phyloP scores from a whole-genome alignment of 92 coral and sea anemone genomes.

The Galaxea fascicularis region DNA sequence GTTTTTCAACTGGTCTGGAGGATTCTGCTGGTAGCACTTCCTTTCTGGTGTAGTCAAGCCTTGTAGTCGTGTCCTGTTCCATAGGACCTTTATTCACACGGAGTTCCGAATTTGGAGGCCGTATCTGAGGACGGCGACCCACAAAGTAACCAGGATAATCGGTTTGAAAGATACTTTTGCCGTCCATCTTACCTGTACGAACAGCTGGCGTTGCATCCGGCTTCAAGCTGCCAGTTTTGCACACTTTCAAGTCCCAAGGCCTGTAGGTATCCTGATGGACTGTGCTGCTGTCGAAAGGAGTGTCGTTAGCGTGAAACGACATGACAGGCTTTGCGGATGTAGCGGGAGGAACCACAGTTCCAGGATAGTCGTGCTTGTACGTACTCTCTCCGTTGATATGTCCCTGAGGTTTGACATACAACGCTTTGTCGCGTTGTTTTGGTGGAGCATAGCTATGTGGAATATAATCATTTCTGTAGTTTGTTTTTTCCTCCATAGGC shows the following conservation, averaged over 20 bases:
- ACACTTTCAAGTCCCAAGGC: conserved; percentile 89
- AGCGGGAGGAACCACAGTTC: conserved; percentile 84
- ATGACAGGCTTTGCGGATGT: conserved; percentile 88
- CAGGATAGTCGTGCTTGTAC: conserved; percentile 91
- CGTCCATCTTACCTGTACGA: conserved; percentile 89
- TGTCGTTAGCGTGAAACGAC: conserved; percentile 76
- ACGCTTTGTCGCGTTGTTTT: conserved; percentile 81
- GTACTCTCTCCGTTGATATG: conserved; percentile 87
- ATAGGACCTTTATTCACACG: conserved; percentile 81
- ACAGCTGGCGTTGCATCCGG: conserved; percentile 79
- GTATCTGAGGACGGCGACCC: conserved; percentile 82
- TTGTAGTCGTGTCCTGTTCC: conserved; percentile 97
- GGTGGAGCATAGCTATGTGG: conserved; percentile 88
- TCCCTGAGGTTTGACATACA: conserved; percentile 85
- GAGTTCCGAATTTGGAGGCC: conserved; percentile 88
- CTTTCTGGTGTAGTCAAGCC: conserved; percentile 94
- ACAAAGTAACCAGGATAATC: conserved; percentile 95
- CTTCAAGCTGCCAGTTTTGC: conserved; percentile 85
- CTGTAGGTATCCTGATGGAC: conserved; percentile 95
- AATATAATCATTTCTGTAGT: conserved; percentile 82
- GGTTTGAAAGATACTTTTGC: conserved; percentile 89
- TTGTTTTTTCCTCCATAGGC: conserved; percentile 89
- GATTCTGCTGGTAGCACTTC: conserved; percentile 84
- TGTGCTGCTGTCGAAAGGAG: conserved; percentile 90
- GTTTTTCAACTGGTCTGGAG: conserved; percentile 83